Conservation (phyloP, 2,113 vertebrate genomes). For the Lates calcarifer region DNA sequence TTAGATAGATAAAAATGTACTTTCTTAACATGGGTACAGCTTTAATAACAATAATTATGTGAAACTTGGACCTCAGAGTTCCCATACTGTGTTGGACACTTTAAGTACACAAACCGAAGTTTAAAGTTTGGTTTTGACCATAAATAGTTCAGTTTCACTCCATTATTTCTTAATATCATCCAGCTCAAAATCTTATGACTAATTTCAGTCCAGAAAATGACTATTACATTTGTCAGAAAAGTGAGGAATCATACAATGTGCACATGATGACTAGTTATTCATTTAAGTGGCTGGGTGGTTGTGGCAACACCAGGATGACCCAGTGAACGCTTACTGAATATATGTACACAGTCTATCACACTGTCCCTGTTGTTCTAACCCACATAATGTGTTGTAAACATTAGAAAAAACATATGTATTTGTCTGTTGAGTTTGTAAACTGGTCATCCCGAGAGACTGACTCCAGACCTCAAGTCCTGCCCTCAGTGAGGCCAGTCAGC, state of each 20-base stretch:
- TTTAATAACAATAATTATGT: neutral
- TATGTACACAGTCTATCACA: constrained; percentile 25
- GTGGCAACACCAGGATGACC: constrained; percentile 30
- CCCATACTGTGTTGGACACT: neutral
- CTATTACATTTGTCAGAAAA: neutral
- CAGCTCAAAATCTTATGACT: neutral
- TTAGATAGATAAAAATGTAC: neutral
- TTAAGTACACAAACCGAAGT: too few species aligned
- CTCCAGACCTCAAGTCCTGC: constrained; percentile 13
- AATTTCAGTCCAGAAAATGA: neutral
- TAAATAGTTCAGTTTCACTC: too few species aligned
- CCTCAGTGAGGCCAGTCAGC: constrained; percentile 43
- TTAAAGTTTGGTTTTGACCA: neutral
- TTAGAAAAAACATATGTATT: constrained; percentile 17
- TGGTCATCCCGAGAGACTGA: constrained; percentile 13
- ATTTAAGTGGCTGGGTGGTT: constrained; percentile 4
- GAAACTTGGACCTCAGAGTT: neutral
- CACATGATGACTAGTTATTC: constrained; percentile 2
- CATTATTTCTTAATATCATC: neutral
- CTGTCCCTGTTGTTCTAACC: constrained; percentile 58
- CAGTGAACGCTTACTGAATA: neutral
- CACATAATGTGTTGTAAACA: constrained; percentile 55
- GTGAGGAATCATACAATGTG: neutral
- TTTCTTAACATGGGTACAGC: neutral
- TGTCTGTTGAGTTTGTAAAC: constrained; percentile 31